A percentile compares a stretch with the other conserved stretches of the same genome.
Evolutionary conservation across 1,140 invertebrate species (phyloP).

Genomic region (Cardiocondyla obscurior): DNA sequence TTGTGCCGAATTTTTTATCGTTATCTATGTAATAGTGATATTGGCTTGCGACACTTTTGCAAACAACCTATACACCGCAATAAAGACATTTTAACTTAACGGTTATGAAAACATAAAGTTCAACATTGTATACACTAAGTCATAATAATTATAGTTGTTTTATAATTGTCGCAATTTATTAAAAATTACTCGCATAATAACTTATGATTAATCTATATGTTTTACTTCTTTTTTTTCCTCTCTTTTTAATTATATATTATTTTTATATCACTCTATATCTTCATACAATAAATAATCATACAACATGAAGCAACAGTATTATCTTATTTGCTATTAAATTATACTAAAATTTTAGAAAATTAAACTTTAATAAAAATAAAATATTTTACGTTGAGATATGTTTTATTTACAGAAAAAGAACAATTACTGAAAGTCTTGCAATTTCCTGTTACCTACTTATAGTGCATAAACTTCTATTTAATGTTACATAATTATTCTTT

Average conservation of each 20-base stretch:
- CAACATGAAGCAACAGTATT: no score
- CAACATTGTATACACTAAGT: conserved; percentile 63
- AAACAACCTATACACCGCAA: conserved; percentile 70
- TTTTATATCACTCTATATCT: conserved; percentile 73
- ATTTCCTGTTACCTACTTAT: conserved; percentile 76
- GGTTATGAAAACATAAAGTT: conserved; percentile 63
- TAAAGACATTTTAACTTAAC: conserved; percentile 64
- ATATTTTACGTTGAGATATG: conserved; percentile 76
- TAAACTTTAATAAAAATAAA: conserved; percentile 69
- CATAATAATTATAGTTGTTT: conserved; percentile 74
- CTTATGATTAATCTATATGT: conserved; percentile 74
- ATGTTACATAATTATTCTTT: conserved; percentile 72
- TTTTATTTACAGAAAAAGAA: conserved; percentile 83
- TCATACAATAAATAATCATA: conserved; percentile 73
- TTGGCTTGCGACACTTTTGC: conserved; percentile 73
- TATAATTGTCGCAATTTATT: conserved; percentile 66
- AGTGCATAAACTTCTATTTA: conserved; percentile 80
- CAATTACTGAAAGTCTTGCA: conserved; percentile 81
- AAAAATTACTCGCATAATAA: conserved; percentile 53
- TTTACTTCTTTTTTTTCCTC: conserved; percentile 31
- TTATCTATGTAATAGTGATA: conserved; percentile 69
- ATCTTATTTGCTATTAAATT: conserved; percentile 70
- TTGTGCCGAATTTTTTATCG: conserved; percentile 68
- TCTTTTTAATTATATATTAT: conserved; percentile 37
- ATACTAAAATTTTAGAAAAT: conserved; percentile 72